phyloP scores from a whole-genome alignment of 2,797 vertebrate species.

The Cyprinodon diabolis region DNA sequence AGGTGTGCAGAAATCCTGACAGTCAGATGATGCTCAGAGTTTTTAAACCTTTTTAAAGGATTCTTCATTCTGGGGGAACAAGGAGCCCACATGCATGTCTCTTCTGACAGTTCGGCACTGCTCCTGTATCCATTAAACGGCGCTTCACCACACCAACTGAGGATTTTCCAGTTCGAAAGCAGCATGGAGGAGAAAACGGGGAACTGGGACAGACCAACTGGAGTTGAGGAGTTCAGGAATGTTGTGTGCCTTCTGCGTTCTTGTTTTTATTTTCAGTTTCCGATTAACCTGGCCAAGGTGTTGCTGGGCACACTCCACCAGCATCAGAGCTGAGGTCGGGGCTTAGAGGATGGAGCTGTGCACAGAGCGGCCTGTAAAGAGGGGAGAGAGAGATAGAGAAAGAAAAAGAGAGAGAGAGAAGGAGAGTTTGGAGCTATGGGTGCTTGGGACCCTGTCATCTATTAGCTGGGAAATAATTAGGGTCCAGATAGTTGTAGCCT shows the following conservation, averaged over 20 bases:
- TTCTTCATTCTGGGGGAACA: constrained; percentile 76
- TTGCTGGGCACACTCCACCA: constrained; percentile 66
- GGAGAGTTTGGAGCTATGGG: constrained; percentile 71
- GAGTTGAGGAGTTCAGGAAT: constrained; percentile 76
- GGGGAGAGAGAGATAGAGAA: constrained; percentile 56
- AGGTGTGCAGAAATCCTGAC: constrained; percentile 70
- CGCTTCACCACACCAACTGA: constrained; percentile 48
- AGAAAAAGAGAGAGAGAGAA: no score
- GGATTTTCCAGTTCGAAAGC: constrained; percentile 62
- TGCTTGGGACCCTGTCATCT: constrained; percentile 92
- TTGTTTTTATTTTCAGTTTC: constrained; percentile 61
- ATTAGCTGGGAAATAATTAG: constrained; percentile 99
- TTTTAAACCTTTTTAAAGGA: constrained; percentile 78
- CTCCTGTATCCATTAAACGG: constrained; percentile 45
- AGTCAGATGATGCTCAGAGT: constrained; percentile 80
- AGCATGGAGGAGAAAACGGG: constrained; percentile 45
- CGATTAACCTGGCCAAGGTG: constrained; percentile 83
- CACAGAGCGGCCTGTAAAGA: constrained; percentile 84
- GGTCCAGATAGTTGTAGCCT: constrained; percentile 99
- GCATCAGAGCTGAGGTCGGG: constrained; percentile 68
- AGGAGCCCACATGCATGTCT: constrained; percentile 81
- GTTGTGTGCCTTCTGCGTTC: constrained; percentile 78
- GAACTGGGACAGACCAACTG: constrained; percentile 48
- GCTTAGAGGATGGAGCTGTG: constrained; percentile 88
- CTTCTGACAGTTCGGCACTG: constrained; percentile 73